Base-by-base conservation (phyloP, 2,888 invertebrate genomes). In the Oxyscelio sp. region DNA sequence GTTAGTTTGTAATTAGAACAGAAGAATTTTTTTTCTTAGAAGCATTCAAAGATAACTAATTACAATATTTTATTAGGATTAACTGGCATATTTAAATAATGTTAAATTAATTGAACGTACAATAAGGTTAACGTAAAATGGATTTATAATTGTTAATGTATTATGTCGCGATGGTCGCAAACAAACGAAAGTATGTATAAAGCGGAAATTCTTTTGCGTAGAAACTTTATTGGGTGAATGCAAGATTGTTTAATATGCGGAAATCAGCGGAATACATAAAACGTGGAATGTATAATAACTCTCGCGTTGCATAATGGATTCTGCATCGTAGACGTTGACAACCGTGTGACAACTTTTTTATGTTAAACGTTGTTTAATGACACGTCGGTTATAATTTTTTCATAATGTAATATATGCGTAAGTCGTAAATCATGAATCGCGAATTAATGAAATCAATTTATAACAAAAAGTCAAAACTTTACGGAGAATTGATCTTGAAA, bases 271-370 rank as follows among this genome's bases (percentile, higher is more conserved):
- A 84, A 84, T 79, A 79, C 71, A 75, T 84, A 84, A 84, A 79
- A 74, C 75, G 83, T 71, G 79, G 83, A 79, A 84, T 84, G 80
- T 84, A 84, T 80, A 80, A 84, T 80, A 84, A 84, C 80, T 70
- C 63, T 50, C 38, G 66, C 68, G 77, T 71, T 85, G 80, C 84
- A 85, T 85, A 77, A 85, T 85, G 84, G 71, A 85, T 85, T 73
- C 34, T 68, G 52, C 71, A 48, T 50, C 77, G 73, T 38, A 79
- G 74, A 84, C 71, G 80, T 73, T 80, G 80, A 85, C 80, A 85
- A 56, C 56, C 61, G 71, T 43, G 61, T 66, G 71, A 84, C 77
- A 84, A 75, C 71, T 66, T 83, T 74, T 71, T 63, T 63, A 38
- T 65, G 48, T 66, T 80, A 75, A 83, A 52, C 58, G 75, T 11